A percentile compares a stretch with the other conserved stretches of the same genome.
phyloP scores from a whole-genome alignment of 2,888 invertebrate genomes.

The Morpho achilles region DNA sequence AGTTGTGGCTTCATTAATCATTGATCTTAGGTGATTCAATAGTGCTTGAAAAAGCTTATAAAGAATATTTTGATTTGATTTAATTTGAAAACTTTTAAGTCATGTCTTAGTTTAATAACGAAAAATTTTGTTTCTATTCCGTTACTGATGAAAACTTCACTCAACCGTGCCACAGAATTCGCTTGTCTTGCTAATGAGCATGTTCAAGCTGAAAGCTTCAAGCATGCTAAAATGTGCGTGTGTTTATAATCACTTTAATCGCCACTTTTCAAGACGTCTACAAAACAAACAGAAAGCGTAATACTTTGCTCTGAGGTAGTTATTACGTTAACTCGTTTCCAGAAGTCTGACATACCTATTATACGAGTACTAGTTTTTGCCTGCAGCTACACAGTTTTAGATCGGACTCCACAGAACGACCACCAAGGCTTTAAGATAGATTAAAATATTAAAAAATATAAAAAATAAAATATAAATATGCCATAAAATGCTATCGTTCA shows the following conservation, averaged over 20 bases:
- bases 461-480: no score
- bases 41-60: no score
- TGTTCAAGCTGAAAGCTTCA: neutral
- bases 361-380: slow-evolving; percentile 15
- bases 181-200: neutral
- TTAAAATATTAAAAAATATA: no score
- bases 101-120: no score
- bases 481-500: no score
- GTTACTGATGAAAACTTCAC: neutral
- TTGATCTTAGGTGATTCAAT: no score
- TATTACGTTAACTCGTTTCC: slow-evolving; percentile 34
- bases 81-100: no score
- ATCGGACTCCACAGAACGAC: slow-evolving; percentile 7
- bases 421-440: neutral
- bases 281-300: slow-evolving; percentile 61
- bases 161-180: neutral
- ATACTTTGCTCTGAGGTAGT: slow-evolving; percentile 42
- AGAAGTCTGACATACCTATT: slow-evolving; percentile 17
- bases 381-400: slow-evolving; percentile 4
- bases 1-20: no score
- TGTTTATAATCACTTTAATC: slow-evolving; percentile 37
- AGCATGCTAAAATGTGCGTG: neutral
- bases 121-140: no score
- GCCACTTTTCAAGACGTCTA: slow-evolving; percentile 48
- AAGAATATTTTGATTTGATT: no score